Percentiles rank a stretch among this genome's conserved stretches.
These are phyloP conservation scores for Drosophila funebris DNA, from an alignment of 1,140 invertebrate species.

Conservation along the genomic window DNA sequence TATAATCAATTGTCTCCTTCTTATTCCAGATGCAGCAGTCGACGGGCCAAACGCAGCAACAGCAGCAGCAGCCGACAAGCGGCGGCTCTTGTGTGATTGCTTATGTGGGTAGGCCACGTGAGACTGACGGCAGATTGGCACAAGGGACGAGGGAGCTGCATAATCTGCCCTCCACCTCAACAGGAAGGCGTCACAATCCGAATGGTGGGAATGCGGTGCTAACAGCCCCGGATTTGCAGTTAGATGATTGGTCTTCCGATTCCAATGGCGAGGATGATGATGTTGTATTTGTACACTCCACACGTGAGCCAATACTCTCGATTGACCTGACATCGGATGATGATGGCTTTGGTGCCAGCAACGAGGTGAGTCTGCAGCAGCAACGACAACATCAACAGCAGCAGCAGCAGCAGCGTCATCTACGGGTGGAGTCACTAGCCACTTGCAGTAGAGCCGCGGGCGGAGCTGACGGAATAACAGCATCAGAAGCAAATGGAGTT, in stretches of 20 bases:
- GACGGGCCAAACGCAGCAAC: conserved; percentile 1
- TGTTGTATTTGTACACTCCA: conserved; percentile 82
- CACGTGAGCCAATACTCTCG: conserved; percentile 75
- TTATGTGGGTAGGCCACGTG: conserved; percentile 68
- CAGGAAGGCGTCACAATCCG: conserved; percentile 40
- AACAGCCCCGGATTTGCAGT: conserved; percentile 90
- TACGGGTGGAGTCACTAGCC: conserved; percentile 22
- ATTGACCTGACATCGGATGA: conserved; percentile 80
- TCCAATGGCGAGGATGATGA: conserved; percentile 87
- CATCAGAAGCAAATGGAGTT: background rate
- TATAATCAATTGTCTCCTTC: background rate
- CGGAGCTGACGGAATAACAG: conserved; percentile 1
- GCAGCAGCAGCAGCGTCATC: conserved; percentile 16
- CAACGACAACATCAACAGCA: conserved; percentile 11
- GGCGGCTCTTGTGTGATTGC: conserved; percentile 67
- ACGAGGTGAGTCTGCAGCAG: conserved; percentile 19
- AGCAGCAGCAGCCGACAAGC: conserved; percentile 25
- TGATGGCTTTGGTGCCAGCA: conserved; percentile 48
- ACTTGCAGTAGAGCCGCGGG: conserved; percentile 10
- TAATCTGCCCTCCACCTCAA: conserved; percentile 60
- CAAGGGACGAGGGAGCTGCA: conserved; percentile 12
- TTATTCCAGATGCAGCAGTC: conserved; percentile 6
- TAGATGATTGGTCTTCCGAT: conserved; percentile 90
- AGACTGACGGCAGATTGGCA: conserved; percentile 22
- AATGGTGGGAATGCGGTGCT: conserved; percentile 83